Conservation (phyloP, 2,888 invertebrate species). For the Teinopalpus imperialis region DNA sequence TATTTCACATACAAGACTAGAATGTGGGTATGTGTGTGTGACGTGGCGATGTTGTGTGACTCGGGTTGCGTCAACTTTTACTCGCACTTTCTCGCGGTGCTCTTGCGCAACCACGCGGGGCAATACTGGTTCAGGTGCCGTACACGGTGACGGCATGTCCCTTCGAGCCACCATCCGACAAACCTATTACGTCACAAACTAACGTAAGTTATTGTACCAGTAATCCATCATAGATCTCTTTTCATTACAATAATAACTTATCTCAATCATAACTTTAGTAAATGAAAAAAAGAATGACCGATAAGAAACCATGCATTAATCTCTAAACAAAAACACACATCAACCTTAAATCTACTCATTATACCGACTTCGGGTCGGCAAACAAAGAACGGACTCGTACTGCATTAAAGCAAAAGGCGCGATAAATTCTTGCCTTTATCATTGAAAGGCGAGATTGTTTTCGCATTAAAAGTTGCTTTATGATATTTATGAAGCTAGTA, state of each 20-base stretch:
- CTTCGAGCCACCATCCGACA: conserved; percentile 32
- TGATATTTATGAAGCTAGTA: conserved; percentile 48
- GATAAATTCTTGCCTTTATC: conserved; percentile 32
- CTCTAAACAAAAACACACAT: conserved; percentile 35
- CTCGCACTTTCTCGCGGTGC: conserved; percentile 77
- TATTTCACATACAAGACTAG: conserved; percentile 23
- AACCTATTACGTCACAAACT: conserved; percentile 29
- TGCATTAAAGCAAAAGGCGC: conserved; percentile 23
- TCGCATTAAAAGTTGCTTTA: conserved; percentile 39
- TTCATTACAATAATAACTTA: background rate
- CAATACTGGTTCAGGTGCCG: conserved; percentile 66
- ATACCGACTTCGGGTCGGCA: conserved; percentile 33
- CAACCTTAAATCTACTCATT: conserved; percentile 46
- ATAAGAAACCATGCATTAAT: conserved; percentile 29
- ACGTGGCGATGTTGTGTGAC: conserved; percentile 55
- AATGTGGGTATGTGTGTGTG: conserved; percentile 49
- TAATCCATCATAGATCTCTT: too few species aligned
- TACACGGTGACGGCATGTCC: conserved; percentile 56
- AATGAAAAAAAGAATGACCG: background rate
- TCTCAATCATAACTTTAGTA: background rate
- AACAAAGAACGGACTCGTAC: conserved; percentile 34
- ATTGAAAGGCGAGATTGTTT: conserved; percentile 35
- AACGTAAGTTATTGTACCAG: conserved; percentile 12
- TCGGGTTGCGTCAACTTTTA: conserved; percentile 80
- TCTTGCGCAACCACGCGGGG: conserved; percentile 69